A percentile compares a stretch with the other conserved stretches of the same genome.
These are phyloP conservation scores for Trichacis sp. DNA, from an alignment of 2,888 invertebrate species.

Conservation along the genomic window DNA sequence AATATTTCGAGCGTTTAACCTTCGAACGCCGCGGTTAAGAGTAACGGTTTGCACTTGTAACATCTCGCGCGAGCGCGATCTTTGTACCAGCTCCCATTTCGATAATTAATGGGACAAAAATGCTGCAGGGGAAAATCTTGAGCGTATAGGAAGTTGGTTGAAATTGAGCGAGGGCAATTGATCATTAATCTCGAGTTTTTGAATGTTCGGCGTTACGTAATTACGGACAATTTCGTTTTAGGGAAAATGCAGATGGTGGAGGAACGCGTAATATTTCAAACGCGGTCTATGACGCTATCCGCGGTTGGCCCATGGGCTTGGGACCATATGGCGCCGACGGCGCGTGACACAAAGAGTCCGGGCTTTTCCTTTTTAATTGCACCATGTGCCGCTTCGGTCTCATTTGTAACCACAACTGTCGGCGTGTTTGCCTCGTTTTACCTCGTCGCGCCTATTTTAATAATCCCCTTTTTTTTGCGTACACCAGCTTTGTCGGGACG, in stretches of 20 bases:
- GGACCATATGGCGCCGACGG: constrained; percentile 56
- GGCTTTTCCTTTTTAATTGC: constrained; percentile 60
- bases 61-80: background rate
- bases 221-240: background rate
- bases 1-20: background rate
- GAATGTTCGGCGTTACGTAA: too few species aligned
- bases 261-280: constrained; percentile 20
- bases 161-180: too few species aligned
- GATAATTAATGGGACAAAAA: too few species aligned
- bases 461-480: too few species aligned
- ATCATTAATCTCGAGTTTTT: background rate
- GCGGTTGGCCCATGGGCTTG: constrained; percentile 7
- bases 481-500: too few species aligned
- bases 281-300: constrained; percentile 17
- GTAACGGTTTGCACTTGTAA: background rate
- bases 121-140: too few species aligned
- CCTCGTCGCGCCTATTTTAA: too few species aligned
- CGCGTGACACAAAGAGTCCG: constrained; percentile 60
- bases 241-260: constrained; percentile 10
- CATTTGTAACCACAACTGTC: constrained; percentile 61
- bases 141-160: too few species aligned
- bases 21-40: background rate
- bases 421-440: constrained; percentile 12
- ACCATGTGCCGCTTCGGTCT: constrained; percentile 61
- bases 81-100: background rate